Conservation (phyloP, 2,797 vertebrate species). For the Thamnophis elegans region DNA sequence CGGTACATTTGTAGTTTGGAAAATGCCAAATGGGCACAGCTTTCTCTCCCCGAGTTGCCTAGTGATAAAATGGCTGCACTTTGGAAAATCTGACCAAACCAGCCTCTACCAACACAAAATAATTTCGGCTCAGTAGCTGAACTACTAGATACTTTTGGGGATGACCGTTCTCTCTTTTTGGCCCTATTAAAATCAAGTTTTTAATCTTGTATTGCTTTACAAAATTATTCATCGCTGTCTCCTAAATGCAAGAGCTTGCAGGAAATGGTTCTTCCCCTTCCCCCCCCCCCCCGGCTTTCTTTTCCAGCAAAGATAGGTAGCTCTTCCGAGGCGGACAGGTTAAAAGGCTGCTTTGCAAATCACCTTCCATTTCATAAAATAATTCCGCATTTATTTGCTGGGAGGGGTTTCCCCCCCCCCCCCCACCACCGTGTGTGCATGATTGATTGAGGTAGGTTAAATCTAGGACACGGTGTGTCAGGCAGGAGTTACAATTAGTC, state of each 20-base stretch:
- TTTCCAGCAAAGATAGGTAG: neutral
- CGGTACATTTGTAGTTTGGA: neutral
- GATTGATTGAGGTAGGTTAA: conserved; percentile 58
- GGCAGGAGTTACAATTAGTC: conserved; percentile 39
- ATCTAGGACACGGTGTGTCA: conserved; percentile 49
- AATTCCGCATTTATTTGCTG: conserved; percentile 15
- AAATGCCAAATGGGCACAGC: neutral
- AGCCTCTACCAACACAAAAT: neutral
- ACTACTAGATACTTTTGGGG: neutral
- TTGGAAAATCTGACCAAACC: neutral
- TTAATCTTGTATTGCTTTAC: neutral
- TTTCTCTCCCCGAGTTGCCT: neutral
- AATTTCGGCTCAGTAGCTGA: neutral
- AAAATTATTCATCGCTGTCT: neutral
- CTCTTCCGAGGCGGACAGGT: neutral
- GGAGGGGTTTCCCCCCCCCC: neutral
- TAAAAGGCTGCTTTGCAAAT: conserved; percentile 58
- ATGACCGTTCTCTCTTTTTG: neutral
- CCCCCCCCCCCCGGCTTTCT: neutral
- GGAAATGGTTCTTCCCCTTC: neutral
- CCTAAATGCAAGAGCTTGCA: neutral
- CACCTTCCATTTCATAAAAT: conserved; percentile 23
- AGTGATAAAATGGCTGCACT: neutral
- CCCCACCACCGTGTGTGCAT: conserved; percentile 11
- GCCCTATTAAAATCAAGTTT: neutral